phyloP scores from a whole-genome alignment of 1,140 invertebrate genomes.

The Brachionus paranguensis region DNA sequence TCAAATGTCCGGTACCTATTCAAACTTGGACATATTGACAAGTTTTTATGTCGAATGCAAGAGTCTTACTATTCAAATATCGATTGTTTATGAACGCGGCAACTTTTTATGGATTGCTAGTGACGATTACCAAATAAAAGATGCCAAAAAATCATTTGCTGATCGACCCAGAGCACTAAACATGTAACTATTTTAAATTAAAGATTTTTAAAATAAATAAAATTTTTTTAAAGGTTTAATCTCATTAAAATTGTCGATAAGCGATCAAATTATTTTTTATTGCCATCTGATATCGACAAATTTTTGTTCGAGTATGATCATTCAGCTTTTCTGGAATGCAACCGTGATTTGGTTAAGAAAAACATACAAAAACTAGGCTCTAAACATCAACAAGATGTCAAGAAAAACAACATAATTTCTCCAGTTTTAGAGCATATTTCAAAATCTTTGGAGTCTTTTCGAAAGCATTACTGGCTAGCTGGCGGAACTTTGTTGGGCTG shows the following conservation, averaged over 20 bases:
- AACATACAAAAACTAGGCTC: neutral
- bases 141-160: neutral
- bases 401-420: neutral
- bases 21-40: slow-evolving; percentile 7
- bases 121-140: slow-evolving; percentile 18
- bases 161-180: neutral
- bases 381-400: neutral
- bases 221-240: neutral
- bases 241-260: neutral
- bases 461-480: slow-evolving; percentile 33
- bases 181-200: neutral
- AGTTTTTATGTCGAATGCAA: slow-evolving; percentile 11
- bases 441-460: neutral
- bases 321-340: slow-evolving; percentile 24
- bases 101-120: slow-evolving; percentile 21
- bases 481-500: slow-evolving; percentile 15
- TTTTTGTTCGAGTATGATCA: slow-evolving; percentile 13
- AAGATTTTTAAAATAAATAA: neutral
- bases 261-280: neutral
- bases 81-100: slow-evolving; percentile 5
- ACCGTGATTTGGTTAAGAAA: neutral
- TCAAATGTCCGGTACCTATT: neutral
- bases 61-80: slow-evolving; percentile 9
- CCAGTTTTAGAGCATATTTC: slow-evolving; percentile 17
- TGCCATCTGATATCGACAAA: slow-evolving; percentile 8